Base-by-base conservation (phyloP, 2,888 invertebrate genomes). In the Lamellibrachia satsuma region DNA sequence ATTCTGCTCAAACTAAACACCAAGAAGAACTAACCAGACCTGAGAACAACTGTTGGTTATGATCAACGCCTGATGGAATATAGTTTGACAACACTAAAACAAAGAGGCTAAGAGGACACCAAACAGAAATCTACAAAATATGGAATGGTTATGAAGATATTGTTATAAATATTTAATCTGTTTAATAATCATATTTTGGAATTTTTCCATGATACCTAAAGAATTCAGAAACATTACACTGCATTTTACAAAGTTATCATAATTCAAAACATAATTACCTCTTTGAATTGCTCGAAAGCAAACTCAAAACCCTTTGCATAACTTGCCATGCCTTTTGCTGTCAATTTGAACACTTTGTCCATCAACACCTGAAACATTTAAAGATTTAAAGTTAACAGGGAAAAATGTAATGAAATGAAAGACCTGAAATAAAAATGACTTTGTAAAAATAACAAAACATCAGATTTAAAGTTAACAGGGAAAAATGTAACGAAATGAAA, bases 251-350 rank as follows among this genome's bases (percentile, higher is more conserved):
- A 75, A n/a, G n/a, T 15, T 15, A 22, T n/a, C 6, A 11, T 3
- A 22, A 22, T 75, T 55, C 55, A 9, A 6, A 22, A n/a, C n/a
- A 22, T 15, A 75, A 75, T 75, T 75, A 97, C 97, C 95, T 96
- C 95, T 92, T 95, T 94, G 94, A 97, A 97, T 93, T 96, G 95
- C 93, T 96, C 94, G 94, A 97, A 97, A 52, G 97, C 97, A 95
- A 97, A 97, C 90, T 96, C 95, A 27, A 97, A 94, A 1, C 96
- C 97, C 8, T 93, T 94, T 7, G 96, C 94, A 93, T 96, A 97
- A 94, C 96, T 96, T 22, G 97, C 97, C 95, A 96, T 96, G 39
- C 96, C 95, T 15, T 93, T 92, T 6, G 97, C 97, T 92, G 94
- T 93, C n/a, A 97, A 94, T 0, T 94, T 92, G 93, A 96, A 96